Evolutionary conservation across 2,113 vertebrate genomes (phyloP).

Genomic region (Eurystomus gularis): DNA sequence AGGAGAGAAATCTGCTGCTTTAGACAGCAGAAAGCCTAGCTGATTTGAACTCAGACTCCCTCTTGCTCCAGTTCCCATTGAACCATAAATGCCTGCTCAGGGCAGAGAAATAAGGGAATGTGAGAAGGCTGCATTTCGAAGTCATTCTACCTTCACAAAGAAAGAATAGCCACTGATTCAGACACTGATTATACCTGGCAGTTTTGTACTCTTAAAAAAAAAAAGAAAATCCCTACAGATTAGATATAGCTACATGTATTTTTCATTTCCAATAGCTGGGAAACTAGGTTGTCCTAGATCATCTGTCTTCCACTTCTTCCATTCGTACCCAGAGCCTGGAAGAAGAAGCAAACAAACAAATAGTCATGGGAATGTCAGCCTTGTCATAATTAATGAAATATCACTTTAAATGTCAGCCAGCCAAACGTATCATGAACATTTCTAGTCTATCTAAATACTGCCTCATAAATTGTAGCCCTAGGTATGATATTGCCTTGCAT

Average conservation of each 20-base stretch:
- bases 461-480: not conserved
- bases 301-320: not conserved
- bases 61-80: not conserved
- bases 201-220: not conserved
- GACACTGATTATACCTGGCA: slow-evolving; percentile 3
- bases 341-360: slow-evolving; percentile 3
- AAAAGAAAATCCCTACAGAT: not conserved
- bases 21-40: not conserved
- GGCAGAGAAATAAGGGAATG: not conserved
- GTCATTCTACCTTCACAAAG: not conserved
- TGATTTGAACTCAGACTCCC: not conserved
- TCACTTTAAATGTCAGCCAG: slow-evolving; percentile 39
- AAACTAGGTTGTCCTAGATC: slow-evolving; percentile 25
- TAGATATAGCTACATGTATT: not conserved
- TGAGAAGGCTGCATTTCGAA: not conserved
- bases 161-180: slow-evolving; percentile 53
- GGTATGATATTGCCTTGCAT: not conserved
- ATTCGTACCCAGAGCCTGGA: not conserved
- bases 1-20: not conserved
- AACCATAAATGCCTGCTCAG: not conserved
- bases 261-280: slow-evolving; percentile 19
- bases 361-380: not conserved
- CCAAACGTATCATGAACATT: not conserved
- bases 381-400: slow-evolving; percentile 43
- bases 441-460: slow-evolving; percentile 6